phyloP scores from a whole-genome alignment of 35 echinoderm and acorn worm species.

The Ptychodera flava region DNA sequence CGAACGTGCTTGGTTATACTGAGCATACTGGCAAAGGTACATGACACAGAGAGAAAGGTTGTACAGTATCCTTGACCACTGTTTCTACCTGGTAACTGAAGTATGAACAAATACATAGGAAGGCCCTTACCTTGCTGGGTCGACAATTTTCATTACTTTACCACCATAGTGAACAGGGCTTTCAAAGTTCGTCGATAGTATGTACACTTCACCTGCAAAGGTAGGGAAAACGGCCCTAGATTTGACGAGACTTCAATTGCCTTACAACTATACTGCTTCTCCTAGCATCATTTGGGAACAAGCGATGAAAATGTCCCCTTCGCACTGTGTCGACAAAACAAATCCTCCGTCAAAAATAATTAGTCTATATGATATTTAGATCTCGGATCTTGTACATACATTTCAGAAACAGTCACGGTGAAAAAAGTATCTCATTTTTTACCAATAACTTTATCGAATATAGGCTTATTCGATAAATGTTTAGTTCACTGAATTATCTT shows the following conservation, averaged over 20 bases:
- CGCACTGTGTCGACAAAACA: neutral
- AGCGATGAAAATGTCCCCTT: no score
- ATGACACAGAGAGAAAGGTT: no score
- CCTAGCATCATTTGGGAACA: no score
- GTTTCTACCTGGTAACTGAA: no score
- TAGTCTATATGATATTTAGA: neutral
- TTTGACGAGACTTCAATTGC: neutral
- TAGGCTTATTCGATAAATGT: no score
- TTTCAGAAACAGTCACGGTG: neutral
- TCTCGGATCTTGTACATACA: neutral
- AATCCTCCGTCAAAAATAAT: neutral
- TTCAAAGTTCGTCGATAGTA: constrained; percentile 47
- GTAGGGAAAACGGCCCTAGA: neutral
- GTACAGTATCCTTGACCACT: no score
- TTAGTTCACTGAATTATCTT: no score
- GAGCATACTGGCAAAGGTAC: neutral
- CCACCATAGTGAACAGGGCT: constrained; percentile 31
- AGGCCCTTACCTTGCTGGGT: constrained; percentile 62
- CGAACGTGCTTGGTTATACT: neutral
- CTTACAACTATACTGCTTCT: no score
- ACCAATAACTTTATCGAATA: no score
- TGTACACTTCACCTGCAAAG: constrained; percentile 69
- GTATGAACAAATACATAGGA: neutral
- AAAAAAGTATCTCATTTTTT: no score
- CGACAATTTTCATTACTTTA: constrained; percentile 69